Base-by-base conservation (phyloP, 2,797 vertebrate genomes). In the Alca torda region DNA sequence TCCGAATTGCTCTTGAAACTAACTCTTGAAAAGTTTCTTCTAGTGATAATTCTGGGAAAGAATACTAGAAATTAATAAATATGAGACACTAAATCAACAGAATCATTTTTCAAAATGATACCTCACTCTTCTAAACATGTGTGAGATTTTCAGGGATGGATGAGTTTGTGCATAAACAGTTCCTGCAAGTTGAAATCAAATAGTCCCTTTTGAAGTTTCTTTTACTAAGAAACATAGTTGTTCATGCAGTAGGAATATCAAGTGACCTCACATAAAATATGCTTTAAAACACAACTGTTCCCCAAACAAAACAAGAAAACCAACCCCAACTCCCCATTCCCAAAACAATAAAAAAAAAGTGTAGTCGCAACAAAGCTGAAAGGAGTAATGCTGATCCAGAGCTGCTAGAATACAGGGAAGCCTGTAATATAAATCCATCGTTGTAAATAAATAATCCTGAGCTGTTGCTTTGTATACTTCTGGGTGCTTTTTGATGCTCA, bases 381-480 rank as follows among this genome's bases (percentile, higher is more conserved):
- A 51, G 45, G 56, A 23, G 28, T 85, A 88, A 63, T 43, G 63
- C 46, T 90, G 50, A 76, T 87, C 67, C 46, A 76, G 81, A 76
- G 41, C 81, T 84, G 37, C 67, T 69, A 9, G 45, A 87, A 61
- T 82, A 30, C 39, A 73, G 81, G 53, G 45, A 67, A 23, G 33
- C 30, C 43, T 93, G 68, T 93, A 87, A 83, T 84, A 39, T 3
- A 91, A 72, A 80, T 61, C 74, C 46, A 43, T 90, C 16, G 20
- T 14, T 87, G 78, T 85, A 91, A 87, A 92, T 83, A 86, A 94
- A 75, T 87, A 91, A 76, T 77, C 67, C 67, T 89, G 53, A 41
- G 56, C 79, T 92, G 63, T 46, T 93, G 59, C 46, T 73, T 39
- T 79, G 46, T 90, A 67, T 64, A 21, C 37, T 78, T 75, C 45